phyloP scores from a whole-genome alignment of 2,888 invertebrate genomes.

The Torymus texanus region DNA sequence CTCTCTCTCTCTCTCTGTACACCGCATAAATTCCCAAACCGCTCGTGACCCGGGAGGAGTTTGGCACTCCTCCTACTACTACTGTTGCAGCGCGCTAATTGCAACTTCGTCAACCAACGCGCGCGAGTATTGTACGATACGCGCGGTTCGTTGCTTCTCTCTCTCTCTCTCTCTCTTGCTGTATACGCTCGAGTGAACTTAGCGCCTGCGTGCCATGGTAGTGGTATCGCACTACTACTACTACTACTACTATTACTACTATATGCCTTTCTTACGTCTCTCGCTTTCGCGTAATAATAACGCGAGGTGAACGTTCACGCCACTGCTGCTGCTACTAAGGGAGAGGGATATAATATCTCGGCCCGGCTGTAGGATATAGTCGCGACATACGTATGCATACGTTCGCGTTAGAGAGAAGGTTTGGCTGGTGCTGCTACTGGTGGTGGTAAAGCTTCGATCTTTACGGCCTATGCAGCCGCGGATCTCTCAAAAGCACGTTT shows the following conservation, averaged over 20 bases:
- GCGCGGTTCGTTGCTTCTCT: too few species aligned
- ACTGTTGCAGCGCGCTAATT: constrained; percentile 30
- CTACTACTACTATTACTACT: background rate
- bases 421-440: too few species aligned
- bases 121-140: background rate
- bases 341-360: background rate
- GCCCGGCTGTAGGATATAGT: constrained; percentile 40
- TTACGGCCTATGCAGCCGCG: constrained; percentile 59
- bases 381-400: constrained; percentile 16
- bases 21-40: constrained; percentile 25
- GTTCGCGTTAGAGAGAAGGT: too few species aligned
- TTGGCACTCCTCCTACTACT: too few species aligned
- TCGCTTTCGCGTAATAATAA: background rate
- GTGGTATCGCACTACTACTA: too few species aligned
- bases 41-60: too few species aligned
- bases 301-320: background rate
- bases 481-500: constrained; percentile 42
- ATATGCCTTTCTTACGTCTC: constrained; percentile 11
- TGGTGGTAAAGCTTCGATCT: constrained; percentile 57
- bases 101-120: constrained; percentile 33
- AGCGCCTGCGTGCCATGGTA: too few species aligned
- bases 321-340: background rate
- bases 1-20: background rate
- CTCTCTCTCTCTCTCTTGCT: too few species aligned
- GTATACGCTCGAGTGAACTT: too few species aligned